phyloP scores from a whole-genome alignment of 2,888 invertebrate genomes.

The Orgyia antiqua region DNA sequence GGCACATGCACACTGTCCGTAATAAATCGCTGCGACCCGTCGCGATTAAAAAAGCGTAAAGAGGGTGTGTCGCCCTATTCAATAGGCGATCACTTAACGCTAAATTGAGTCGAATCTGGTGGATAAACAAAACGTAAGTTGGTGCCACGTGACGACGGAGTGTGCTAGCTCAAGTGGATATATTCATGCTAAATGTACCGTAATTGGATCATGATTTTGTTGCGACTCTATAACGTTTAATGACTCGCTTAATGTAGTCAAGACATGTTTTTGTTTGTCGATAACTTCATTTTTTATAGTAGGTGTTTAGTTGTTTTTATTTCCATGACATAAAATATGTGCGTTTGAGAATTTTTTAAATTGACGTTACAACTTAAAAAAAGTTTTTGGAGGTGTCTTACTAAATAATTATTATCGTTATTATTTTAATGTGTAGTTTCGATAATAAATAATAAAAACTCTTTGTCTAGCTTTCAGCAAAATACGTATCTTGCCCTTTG shows the following conservation, averaged over 20 bases:
- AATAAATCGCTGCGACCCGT: conserved; percentile 54
- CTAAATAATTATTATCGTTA: no score
- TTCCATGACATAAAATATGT: no score
- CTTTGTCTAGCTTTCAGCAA: no score
- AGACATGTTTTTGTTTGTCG: conserved; percentile 7
- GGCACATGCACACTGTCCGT: conserved; percentile 49
- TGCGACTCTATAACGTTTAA: conserved; percentile 32
- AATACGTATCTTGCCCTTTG: no score
- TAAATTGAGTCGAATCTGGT: conserved; percentile 63
- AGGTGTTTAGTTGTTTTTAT: no score
- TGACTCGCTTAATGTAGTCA: conserved; percentile 27
- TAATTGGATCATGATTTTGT: conserved; percentile 67
- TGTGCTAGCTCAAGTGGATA: conserved; percentile 41
- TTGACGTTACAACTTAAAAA: no score
- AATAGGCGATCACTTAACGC: conserved; percentile 58
- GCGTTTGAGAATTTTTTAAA: no score
- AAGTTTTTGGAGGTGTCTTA: no score
- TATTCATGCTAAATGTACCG: conserved; percentile 66
- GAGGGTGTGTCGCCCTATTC: conserved; percentile 49
- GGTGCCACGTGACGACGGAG: conserved; percentile 51
- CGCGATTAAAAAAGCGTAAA: conserved; percentile 55
- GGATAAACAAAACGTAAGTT: conserved; percentile 59
- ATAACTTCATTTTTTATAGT: no score
- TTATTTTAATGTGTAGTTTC: no score
- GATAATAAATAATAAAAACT: no score